Percentiles rank a stretch among this genome's conserved stretches.
Evolutionary conservation across 2,888 invertebrate species (phyloP).

Genomic region (Entomobrya multifasciata): DNA sequence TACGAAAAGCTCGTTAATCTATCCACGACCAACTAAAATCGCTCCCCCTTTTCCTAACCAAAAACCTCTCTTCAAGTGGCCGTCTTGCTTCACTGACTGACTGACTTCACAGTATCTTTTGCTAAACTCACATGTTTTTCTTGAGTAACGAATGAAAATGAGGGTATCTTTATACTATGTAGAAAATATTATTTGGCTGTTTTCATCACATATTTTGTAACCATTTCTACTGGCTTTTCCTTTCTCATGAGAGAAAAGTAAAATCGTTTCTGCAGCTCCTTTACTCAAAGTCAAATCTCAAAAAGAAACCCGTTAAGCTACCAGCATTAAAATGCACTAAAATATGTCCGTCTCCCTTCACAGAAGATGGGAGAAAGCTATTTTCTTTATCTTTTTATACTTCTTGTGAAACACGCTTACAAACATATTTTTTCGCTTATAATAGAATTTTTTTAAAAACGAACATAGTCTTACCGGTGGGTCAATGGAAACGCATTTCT

Average conservation of each 20-base stretch:
- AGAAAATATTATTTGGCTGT: slow-evolving; percentile 29
- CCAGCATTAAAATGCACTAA: slow-evolving; percentile 43
- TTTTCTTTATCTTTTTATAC: background rate
- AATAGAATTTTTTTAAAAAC: slow-evolving; percentile 9
- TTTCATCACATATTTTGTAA: slow-evolving; percentile 43
- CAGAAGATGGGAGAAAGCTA: background rate
- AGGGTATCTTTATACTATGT: background rate
- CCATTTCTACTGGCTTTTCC: background rate
- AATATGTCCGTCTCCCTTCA: slow-evolving; percentile 24
- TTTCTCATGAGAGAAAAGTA: slow-evolving; percentile 33
- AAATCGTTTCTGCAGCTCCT: slow-evolving; percentile 25
- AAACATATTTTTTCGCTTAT: slow-evolving; percentile 2
- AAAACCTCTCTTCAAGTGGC: slow-evolving; percentile 57
- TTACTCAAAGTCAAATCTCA: slow-evolving; percentile 37
- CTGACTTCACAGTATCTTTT: slow-evolving; percentile 33
- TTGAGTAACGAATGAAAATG: slow-evolving; percentile 17
- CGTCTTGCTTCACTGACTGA: slow-evolving; percentile 60
- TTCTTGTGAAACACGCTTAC: slow-evolving; percentile 18
- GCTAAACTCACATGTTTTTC: slow-evolving; percentile 17
- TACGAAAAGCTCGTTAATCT: slow-evolving; percentile 62
- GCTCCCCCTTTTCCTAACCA: slow-evolving; percentile 19
- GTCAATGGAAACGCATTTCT: slow-evolving; percentile 87
- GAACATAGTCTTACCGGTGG: slow-evolving; percentile 81
- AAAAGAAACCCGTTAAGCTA: slow-evolving; percentile 16
- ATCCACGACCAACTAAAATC: slow-evolving; percentile 50